phyloP scores from a whole-genome alignment of 1,140 invertebrate genomes.

The Amyelois transitella region DNA sequence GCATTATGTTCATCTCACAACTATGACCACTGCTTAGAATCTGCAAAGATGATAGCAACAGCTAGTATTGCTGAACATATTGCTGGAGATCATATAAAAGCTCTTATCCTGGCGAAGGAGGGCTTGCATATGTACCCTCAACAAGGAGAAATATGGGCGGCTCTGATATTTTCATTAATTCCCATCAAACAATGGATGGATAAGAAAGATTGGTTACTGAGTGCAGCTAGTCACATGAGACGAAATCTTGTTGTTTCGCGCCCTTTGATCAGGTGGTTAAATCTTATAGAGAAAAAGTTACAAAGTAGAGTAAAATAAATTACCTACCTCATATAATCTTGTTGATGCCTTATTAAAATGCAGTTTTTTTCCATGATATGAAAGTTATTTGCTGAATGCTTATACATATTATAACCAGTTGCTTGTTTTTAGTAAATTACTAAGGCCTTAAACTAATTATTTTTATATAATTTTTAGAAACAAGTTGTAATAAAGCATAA shows the following conservation, averaged over 20 bases:
- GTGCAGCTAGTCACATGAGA: conserved; percentile 39
- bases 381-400: too few species aligned
- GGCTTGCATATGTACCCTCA: conserved; percentile 57
- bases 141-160: conserved; percentile 57
- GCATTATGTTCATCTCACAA: conserved; percentile 33
- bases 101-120: conserved; percentile 43
- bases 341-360: too few species aligned
- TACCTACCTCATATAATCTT: not conserved
- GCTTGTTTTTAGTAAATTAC: too few species aligned
- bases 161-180: conserved; percentile 45
- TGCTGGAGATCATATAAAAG: conserved; percentile 40
- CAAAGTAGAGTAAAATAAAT: conserved; percentile 13
- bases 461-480: too few species aligned
- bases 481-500: too few species aligned
- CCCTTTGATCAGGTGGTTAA: conserved; percentile 48
- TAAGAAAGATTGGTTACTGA: conserved; percentile 44
- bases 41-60: conserved; percentile 53
- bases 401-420: too few species aligned
- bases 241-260: conserved; percentile 42
- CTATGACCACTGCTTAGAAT: conserved; percentile 24
- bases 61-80: conserved; percentile 59
- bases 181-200: conserved; percentile 34
- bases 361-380: too few species aligned
- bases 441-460: too few species aligned
- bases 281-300: conserved; percentile 54